phyloP scores from a whole-genome alignment of 2,797 vertebrate species.

The Sebastes dallii region DNA sequence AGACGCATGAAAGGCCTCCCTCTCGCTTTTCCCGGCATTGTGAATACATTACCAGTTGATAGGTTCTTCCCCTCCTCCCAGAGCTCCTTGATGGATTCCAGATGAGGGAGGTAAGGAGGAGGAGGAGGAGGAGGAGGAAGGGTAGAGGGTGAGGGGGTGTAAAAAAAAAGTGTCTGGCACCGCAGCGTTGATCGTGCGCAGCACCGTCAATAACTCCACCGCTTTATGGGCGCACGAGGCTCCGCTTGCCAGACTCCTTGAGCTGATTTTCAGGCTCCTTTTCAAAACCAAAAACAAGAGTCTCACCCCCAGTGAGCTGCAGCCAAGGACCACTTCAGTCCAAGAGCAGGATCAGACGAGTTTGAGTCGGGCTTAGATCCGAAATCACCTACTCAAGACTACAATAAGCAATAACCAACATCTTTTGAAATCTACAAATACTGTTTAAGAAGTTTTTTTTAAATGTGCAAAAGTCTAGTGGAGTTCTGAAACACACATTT shows the following conservation, averaged over 20 bases:
- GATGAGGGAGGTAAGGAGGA: slow-evolving; percentile 87
- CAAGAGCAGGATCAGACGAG: background rate
- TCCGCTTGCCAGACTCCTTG: slow-evolving; percentile 79
- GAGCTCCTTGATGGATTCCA: slow-evolving; percentile 92
- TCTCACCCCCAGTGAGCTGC: slow-evolving; percentile 12
- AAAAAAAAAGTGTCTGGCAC: slow-evolving; percentile 86
- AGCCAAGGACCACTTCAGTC: slow-evolving; percentile 34
- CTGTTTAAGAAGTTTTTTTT: background rate
- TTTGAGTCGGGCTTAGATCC: slow-evolving; percentile 19
- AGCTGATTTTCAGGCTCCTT: slow-evolving; percentile 73
- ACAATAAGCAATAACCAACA: background rate
- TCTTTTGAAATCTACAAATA: background rate
- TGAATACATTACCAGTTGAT: slow-evolving; percentile 85
- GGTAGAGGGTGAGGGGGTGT: slow-evolving; percentile 62
- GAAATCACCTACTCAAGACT: slow-evolving; percentile 15
- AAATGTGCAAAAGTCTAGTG: background rate
- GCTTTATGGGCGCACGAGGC: slow-evolving; percentile 84
- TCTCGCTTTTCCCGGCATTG: slow-evolving; percentile 74
- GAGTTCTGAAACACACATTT: background rate
- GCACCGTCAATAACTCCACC: slow-evolving; percentile 88
- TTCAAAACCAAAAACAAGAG: slow-evolving; percentile 50
- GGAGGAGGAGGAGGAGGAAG: slow-evolving; percentile 77
- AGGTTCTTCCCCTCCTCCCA: slow-evolving; percentile 68
- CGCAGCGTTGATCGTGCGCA: slow-evolving; percentile 86
- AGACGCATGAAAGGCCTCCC: slow-evolving; percentile 68